phyloP scores from a whole-genome alignment of 2,888 invertebrate genomes.

The Anthrax anthrax region DNA sequence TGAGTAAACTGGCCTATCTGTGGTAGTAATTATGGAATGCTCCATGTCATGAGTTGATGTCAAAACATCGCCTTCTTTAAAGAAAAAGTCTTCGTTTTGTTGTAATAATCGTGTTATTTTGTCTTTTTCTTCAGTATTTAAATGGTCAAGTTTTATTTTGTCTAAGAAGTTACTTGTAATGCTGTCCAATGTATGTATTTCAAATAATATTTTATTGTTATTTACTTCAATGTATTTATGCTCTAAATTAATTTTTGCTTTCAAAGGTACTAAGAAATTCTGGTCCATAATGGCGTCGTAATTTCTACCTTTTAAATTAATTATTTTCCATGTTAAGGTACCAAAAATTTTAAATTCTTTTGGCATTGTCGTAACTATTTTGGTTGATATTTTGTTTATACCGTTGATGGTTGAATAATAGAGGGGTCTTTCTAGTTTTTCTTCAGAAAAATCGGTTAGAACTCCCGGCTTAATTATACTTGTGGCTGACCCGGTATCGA shows the following conservation, averaged over 20 bases:
- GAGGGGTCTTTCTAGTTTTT: constrained; percentile 1
- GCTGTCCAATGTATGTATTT: not conserved
- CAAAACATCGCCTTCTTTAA: constrained; percentile 6
- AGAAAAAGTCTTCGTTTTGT: constrained; percentile 8
- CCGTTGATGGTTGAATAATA: constrained; percentile 9
- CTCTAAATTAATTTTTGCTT: not conserved
- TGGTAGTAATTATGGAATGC: constrained; percentile 1
- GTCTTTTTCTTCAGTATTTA: not conserved
- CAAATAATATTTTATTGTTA: not conserved
- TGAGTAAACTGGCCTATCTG: too few relatives aligned
- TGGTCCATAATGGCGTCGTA: constrained; percentile 1
- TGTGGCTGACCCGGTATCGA: constrained; percentile 1
- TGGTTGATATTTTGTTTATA: constrained; percentile 8
- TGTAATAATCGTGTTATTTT: constrained; percentile 1
- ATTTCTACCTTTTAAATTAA: constrained; percentile 5
- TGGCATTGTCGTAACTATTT: constrained; percentile 9
- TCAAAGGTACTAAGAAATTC: not conserved
- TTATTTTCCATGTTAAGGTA: constrained; percentile 9
- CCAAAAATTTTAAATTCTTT: constrained; percentile 10
- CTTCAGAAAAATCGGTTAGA: not conserved
- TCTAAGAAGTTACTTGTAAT: not conserved
- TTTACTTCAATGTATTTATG: not conserved
- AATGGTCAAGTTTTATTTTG: not conserved
- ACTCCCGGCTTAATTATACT: constrained; percentile 1
- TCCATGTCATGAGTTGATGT: constrained; percentile 6